Base-by-base conservation (phyloP, 2,113 vertebrate species). In the Campylomormyrus numenius region DNA sequence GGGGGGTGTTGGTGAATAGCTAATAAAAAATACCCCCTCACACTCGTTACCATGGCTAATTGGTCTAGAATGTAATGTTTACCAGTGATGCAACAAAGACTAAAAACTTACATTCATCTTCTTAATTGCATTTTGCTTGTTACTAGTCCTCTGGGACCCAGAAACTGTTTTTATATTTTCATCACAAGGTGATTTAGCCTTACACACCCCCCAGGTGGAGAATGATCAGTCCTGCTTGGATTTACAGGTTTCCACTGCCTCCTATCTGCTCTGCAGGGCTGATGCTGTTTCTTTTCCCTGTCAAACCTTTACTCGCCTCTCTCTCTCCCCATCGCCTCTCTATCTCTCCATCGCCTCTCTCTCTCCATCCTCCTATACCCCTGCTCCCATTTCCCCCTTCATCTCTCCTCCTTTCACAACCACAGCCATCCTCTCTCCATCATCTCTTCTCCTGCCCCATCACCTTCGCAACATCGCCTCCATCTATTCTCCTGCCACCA, bases 11-110 rank as follows among this genome's bases (percentile, higher is more conserved):
- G n/a, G 95, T 93, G 89, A 92, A 87, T 91, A 93, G 93, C 95
- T 95, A 94, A 93, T 89, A 92, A 94, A 90, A 93, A 92, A 91
- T 92, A 92, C 91, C 94, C 94, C 93, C 89, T 93, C 94, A 91
- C 94, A 93, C 94, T 95, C 94, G 94, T 95, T 95, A 95, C 92
- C 93, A 92, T 87, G 88, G 95, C 93, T 96, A 95, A 96, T 95
- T 95, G 95, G 95, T 95, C 94, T 94, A 94, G 92, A 95, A 91
- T 91, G 93, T 92, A 93, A 94, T 95, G 95, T 96, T 95, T 95
- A 96, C 95, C 95, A 91, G 93, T 91, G 95, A 94, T 94, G 95
- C 88, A 88, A 91, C 92, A 90, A 94, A 94, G 92, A 93, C 90
- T 90, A 92, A 95, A 94, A 95, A 95, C 95, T 95, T 95, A 92